Evolutionary conservation across 2,888 invertebrate species (phyloP).

Genomic region (Cantharis lateralis): DNA sequence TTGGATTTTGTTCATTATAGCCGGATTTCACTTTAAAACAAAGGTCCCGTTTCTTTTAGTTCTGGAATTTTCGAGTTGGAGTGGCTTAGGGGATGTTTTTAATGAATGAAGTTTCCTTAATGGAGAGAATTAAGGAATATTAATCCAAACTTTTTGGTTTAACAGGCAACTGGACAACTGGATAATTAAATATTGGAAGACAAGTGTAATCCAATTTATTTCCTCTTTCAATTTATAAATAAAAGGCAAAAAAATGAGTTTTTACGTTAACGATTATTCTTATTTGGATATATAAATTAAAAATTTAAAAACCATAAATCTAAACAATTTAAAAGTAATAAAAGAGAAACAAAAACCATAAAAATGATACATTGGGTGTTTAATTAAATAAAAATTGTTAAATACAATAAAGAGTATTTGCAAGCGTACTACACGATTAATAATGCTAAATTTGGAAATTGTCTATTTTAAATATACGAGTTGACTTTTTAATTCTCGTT

Average conservation of each 20-base stretch:
- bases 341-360: not conserved
- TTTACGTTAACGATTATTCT: not conserved
- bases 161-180: too few species aligned
- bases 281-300: not conserved
- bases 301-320: not conserved
- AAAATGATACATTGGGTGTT: not conserved
- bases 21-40: too few species aligned
- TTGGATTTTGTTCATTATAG: too few species aligned
- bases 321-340: not conserved
- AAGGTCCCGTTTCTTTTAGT: too few species aligned
- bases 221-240: not conserved
- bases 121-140: too few species aligned
- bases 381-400: not conserved
- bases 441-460: constrained; percentile 29
- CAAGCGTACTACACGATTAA: not conserved
- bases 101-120: too few species aligned
- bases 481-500: constrained; percentile 36
- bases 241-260: not conserved
- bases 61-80: too few species aligned
- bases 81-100: too few species aligned
- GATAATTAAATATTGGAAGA: too few species aligned
- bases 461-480: constrained; percentile 39
- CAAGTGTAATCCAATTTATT: too few species aligned
- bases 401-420: not conserved
- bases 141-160: too few species aligned